These are phyloP conservation scores for Xanthorhoe spadicearia DNA, from an alignment of 2,888 invertebrate genomes.

Conservation along the genomic window DNA sequence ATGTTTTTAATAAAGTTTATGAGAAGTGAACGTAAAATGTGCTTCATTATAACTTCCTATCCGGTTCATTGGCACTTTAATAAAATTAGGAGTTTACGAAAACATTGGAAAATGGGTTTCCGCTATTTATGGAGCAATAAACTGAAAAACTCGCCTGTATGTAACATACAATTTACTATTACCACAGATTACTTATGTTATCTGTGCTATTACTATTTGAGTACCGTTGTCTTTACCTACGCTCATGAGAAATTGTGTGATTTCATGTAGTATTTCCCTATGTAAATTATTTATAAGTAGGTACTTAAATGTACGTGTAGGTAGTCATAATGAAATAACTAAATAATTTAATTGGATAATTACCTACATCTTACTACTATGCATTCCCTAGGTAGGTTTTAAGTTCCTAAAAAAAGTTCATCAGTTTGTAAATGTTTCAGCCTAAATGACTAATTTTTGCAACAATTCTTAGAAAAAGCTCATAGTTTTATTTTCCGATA, in stretches of 20 bases:
- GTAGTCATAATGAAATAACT: too few species aligned
- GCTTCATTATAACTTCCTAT: slow-evolving; percentile 24
- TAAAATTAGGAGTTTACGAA: slow-evolving; percentile 12
- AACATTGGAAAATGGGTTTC: slow-evolving; percentile 19
- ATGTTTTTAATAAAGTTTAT: slow-evolving; percentile 48
- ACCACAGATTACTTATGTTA: too few species aligned
- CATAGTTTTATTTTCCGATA: slow-evolving; percentile 18
- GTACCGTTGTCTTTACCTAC: too few species aligned
- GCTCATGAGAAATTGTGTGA: too few species aligned
- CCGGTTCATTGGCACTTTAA: slow-evolving; percentile 27
- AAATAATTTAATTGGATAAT: too few species aligned
- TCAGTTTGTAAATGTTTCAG: not conserved
- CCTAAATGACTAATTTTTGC: slow-evolving; percentile 4
- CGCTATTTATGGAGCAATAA: not conserved
- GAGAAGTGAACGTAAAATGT: slow-evolving; percentile 46
- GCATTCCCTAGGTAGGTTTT: too few species aligned
- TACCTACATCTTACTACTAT: too few species aligned
- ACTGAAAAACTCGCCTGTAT: not conserved
- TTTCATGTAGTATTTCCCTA: too few species aligned
- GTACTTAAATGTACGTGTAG: too few species aligned
- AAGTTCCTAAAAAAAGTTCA: too few species aligned
- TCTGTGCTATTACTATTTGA: too few species aligned
- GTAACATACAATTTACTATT: not conserved
- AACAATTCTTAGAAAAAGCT: slow-evolving; percentile 19
- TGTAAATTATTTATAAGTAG: too few species aligned